Conservation (phyloP, 2,888 invertebrate genomes). For the Cremastinae sp. region DNA sequence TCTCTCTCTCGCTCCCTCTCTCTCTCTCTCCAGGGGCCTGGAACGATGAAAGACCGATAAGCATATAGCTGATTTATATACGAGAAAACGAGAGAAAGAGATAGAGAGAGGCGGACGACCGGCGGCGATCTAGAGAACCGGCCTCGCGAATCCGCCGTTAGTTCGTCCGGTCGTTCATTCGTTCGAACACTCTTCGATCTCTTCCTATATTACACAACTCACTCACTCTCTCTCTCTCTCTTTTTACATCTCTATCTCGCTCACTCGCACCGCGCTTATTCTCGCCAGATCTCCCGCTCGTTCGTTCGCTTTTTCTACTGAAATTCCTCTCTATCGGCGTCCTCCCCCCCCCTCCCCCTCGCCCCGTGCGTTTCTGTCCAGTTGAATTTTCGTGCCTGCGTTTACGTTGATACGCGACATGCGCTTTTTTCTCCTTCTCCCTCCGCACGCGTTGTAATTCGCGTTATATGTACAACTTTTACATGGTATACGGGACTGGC, state of each 20-base stretch:
- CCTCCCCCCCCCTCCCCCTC: conserved; percentile 45
- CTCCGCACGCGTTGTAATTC: conserved; percentile 5
- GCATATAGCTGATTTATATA: conserved; percentile 80
- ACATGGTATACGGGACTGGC: not conserved
- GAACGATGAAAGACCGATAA: conserved; percentile 80
- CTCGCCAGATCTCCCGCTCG: conserved; percentile 53
- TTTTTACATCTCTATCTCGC: conserved; percentile 28
- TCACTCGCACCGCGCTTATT: conserved; percentile 22
- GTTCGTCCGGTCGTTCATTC: conserved; percentile 65
- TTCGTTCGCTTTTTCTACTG: conserved; percentile 47
- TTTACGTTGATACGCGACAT: conserved; percentile 72
- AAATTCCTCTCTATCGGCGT: conserved; percentile 48
- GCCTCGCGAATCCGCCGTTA: conserved; percentile 69
- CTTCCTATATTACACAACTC: conserved; percentile 28
- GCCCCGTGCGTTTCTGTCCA: conserved; percentile 50
- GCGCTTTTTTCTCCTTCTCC: conserved; percentile 38
- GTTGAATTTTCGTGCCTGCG: conserved; percentile 68
- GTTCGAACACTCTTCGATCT: conserved; percentile 68
- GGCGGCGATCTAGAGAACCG: conserved; percentile 68
- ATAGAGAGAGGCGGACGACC: conserved; percentile 64
- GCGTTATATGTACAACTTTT: conserved; percentile 59
- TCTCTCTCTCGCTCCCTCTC: conserved; percentile 2
- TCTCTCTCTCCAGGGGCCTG: conserved; percentile 43
- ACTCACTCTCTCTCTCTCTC: conserved; percentile 42
- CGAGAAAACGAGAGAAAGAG: conserved; percentile 57